Percentiles rank a stretch among this genome's conserved stretches.
Conservation (phyloP, 1,140 invertebrate genomes). For the Hycleus cichorii region DNA sequence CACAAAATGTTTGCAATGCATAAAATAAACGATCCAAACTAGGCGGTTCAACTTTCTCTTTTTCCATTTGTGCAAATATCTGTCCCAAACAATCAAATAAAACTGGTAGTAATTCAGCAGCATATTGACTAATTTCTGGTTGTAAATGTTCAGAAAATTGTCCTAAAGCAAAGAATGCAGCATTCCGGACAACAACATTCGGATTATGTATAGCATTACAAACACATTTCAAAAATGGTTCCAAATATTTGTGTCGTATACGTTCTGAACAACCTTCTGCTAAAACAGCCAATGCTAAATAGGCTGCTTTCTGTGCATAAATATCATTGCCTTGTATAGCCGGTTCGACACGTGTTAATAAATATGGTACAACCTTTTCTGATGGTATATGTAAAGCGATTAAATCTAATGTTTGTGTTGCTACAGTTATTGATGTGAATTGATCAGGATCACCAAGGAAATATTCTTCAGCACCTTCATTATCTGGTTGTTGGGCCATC, state of each 20-base stretch:
- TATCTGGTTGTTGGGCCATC: slow-evolving; percentile 53
- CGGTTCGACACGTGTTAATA: slow-evolving; percentile 55
- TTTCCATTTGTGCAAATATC: slow-evolving; percentile 48
- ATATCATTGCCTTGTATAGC: slow-evolving; percentile 51
- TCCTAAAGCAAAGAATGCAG: slow-evolving; percentile 72
- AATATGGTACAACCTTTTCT: slow-evolving; percentile 63
- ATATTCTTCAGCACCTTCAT: slow-evolving; percentile 57
- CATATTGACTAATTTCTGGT: slow-evolving; percentile 68
- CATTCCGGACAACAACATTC: slow-evolving; percentile 56
- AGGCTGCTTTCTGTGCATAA: slow-evolving; percentile 60
- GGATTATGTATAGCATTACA: slow-evolving; percentile 61
- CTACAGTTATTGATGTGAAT: slow-evolving; percentile 55
- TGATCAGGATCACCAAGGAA: slow-evolving; percentile 52
- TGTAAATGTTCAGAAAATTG: slow-evolving; percentile 78
- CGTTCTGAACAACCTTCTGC: slow-evolving; percentile 76
- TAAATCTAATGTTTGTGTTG: slow-evolving; percentile 67
- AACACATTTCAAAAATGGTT: slow-evolving; percentile 61
- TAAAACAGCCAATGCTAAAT: slow-evolving; percentile 64
- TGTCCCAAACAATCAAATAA: slow-evolving; percentile 63
- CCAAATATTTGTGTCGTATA: slow-evolving; percentile 63
- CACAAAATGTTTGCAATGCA: slow-evolving; percentile 72
- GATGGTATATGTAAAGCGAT: slow-evolving; percentile 70
- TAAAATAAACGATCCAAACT: slow-evolving; percentile 70
- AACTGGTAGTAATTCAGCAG: slow-evolving; percentile 63
- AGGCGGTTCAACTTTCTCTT: slow-evolving; percentile 50